phyloP scores from a whole-genome alignment of 2,888 invertebrate species.

The Erebia aethiops region DNA sequence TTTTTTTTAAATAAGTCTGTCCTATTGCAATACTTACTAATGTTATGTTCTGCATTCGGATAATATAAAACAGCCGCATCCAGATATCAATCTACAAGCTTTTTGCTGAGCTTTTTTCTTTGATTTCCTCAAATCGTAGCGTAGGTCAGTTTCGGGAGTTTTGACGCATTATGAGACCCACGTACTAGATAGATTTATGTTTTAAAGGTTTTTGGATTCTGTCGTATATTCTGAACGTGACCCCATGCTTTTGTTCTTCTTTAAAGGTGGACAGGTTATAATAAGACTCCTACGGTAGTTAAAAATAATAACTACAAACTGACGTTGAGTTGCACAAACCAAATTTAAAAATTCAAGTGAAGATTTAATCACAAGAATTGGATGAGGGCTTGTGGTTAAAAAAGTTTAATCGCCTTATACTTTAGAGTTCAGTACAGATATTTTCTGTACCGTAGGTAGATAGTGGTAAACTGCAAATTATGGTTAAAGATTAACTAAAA shows the following conservation, averaged over 20 bases:
- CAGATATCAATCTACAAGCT: slow-evolving; percentile 1
- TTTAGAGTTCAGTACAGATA: too few species aligned
- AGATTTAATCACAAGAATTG: too few species aligned
- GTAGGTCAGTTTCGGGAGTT: slow-evolving; percentile 43
- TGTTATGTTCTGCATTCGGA: background rate
- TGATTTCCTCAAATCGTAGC: slow-evolving; percentile 34
- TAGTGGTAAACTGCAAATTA: too few species aligned
- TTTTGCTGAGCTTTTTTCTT: slow-evolving; percentile 39
- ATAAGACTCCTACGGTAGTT: too few species aligned
- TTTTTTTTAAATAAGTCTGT: too few species aligned
- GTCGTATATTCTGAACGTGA: slow-evolving; percentile 21
- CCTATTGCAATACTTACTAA: background rate
- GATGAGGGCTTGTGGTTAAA: too few species aligned
- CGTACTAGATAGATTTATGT: slow-evolving; percentile 39
- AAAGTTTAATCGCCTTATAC: too few species aligned
- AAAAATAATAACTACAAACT: too few species aligned
- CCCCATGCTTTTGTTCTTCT: slow-evolving; percentile 4
- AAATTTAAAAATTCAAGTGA: too few species aligned
- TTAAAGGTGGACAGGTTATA: background rate
- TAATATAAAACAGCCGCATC: background rate
- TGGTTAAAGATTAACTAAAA: too few species aligned
- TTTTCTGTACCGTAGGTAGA: too few species aligned
- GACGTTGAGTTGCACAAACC: too few species aligned
- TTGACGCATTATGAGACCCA: slow-evolving; percentile 35
- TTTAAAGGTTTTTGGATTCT: slow-evolving; percentile 11